These are phyloP conservation scores for Leptosomus discolor DNA, from an alignment of 2,113 vertebrate species.

Conservation along the genomic window DNA sequence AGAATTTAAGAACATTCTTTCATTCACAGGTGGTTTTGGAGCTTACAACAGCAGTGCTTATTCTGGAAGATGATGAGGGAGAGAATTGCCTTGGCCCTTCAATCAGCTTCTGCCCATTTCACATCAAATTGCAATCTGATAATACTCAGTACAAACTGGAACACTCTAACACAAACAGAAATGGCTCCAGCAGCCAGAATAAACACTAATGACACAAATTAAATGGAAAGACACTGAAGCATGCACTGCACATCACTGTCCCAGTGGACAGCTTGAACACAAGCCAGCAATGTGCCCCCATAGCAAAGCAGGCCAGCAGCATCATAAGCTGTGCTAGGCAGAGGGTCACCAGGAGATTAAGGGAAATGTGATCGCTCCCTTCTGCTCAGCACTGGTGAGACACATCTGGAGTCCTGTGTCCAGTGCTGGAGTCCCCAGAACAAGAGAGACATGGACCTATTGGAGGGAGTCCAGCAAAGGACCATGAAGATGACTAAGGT, in stretches of 20 bases:
- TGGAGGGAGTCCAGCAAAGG: background rate
- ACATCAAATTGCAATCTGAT: background rate
- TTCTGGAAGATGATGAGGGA: slow-evolving; percentile 41
- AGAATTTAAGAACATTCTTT: slow-evolving; percentile 38
- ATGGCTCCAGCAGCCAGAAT: background rate
- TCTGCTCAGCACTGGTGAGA: background rate
- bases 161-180: slow-evolving; percentile 9
- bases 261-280: background rate
- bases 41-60: slow-evolving; percentile 22
- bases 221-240: background rate
- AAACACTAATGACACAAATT: background rate
- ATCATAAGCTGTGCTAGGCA: background rate
- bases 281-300: background rate
- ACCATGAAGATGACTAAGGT: background rate
- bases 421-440: background rate
- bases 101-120: slow-evolving; percentile 22
- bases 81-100: slow-evolving; percentile 36
- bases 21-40: slow-evolving; percentile 42
- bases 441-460: accelerated
- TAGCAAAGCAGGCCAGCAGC: background rate
- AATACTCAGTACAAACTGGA: slow-evolving; percentile 10
- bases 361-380: background rate
- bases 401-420: background rate
- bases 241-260: background rate
- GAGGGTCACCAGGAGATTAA: background rate